Evolutionary conservation across 2,797 vertebrate species (phyloP), one percentile per base, ranked within the genome.

Genomic region (Sandelia bainsii): DNA sequence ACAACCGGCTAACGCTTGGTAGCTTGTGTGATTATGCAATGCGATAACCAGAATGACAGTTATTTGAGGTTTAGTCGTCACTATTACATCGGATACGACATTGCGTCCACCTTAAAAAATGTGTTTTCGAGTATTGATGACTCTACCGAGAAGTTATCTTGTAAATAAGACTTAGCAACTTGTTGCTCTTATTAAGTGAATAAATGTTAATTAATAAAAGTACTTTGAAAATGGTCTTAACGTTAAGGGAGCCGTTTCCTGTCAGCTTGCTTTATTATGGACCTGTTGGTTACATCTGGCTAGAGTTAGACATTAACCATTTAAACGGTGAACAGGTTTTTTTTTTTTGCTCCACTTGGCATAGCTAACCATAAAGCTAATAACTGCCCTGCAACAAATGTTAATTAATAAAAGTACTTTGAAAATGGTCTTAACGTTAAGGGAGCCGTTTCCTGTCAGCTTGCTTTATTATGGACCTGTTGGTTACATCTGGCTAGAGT

Each of bases 21-120:
- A 34, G 46, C 3, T 14, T 29, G 1, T 37, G 11, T 44, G 63
- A 17, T 87, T 86, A 75, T 63, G 72, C 70, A 80, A 85, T 25
- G 7, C 20, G 40, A 66, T 54, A 42, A 58, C 14, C 27, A 17
- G 0, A 27, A 23, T 17, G 6, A 39, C 22, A 48, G 9, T 34
- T n/a, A 19, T 17, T 19, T 14, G 2, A 17, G 17, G 14, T 49
- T n/a, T 22, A 29, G 4, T 44, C 2, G 13, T 40, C 3, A 44
- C 14, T 42, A 3, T 42, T 16, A 17, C 13, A 42, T 42, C 11
- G 14, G 37, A 27, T 12, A 16, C 1, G 17, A 44, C 25, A 0
- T n/a, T 45, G 1, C 4, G 23, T 39, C 29, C 16, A 23, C 6
- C 2, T 19, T 5, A 19, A 17, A 40, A 46, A 23, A 9, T 0